These are phyloP conservation scores for Pristiophorus japonicus DNA, from an alignment of 2,113 vertebrate genomes.

Conservation along the genomic window DNA sequence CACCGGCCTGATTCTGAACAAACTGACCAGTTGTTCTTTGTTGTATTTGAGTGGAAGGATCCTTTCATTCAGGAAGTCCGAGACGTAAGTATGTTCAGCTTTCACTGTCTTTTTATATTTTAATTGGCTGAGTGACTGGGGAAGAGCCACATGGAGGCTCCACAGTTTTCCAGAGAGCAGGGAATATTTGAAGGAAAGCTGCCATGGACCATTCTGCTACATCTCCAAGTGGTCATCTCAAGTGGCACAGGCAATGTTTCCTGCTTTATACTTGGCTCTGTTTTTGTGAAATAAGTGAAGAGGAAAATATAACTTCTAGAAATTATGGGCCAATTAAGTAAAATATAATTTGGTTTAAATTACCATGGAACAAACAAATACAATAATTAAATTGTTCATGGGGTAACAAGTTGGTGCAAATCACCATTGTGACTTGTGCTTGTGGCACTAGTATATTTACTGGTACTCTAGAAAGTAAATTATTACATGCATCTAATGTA, in stretches of 20 bases:
- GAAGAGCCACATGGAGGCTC: not conserved
- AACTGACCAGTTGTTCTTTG: conserved; percentile 80
- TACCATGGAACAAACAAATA: too few relatives aligned
- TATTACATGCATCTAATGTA: not conserved
- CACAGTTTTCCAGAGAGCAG: not conserved
- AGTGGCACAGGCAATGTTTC: too few relatives aligned
- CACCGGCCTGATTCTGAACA: conserved; percentile 55
- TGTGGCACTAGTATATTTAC: not conserved
- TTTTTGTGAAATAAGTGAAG: not conserved
- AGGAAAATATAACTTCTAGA: not conserved
- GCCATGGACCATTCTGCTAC: not conserved
- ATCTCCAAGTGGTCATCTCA: not conserved
- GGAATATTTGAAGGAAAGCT: not conserved
- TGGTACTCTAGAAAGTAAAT: not conserved
- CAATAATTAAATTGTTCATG: not conserved
- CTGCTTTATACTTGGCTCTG: not conserved
- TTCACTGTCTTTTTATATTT: too few relatives aligned
- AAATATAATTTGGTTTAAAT: too few relatives aligned
- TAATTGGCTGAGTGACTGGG: not conserved
- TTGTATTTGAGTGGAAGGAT: conserved; percentile 93
- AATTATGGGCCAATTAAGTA: not conserved
- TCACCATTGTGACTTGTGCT: not conserved
- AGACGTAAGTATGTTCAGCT: conserved; percentile 56
- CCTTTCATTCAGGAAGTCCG: conserved; percentile 86
- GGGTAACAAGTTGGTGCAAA: not conserved